Percentiles rank a stretch among this genome's conserved stretches.
These are phyloP conservation scores for Drosophila rufa DNA, from an alignment of 1,140 invertebrate species.

Conservation along the genomic window DNA sequence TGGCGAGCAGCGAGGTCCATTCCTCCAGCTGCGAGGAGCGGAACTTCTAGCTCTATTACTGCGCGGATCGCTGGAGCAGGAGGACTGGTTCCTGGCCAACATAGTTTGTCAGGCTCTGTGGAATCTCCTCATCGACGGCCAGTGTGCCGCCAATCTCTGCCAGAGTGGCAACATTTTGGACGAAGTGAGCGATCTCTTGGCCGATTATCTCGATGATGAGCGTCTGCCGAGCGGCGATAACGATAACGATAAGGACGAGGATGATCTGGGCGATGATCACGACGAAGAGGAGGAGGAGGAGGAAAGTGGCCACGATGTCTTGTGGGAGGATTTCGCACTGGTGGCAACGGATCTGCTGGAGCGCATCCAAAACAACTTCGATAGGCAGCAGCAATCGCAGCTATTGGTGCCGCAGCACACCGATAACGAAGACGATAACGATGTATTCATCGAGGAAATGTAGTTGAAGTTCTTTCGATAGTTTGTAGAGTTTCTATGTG, in stretches of 20 bases:
- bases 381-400: conserved; percentile 52
- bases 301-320: conserved; percentile 57
- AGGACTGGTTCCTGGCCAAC: conserved; percentile 83
- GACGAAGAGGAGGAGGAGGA: not conserved
- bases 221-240: conserved; percentile 78
- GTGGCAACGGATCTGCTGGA: conserved; percentile 88
- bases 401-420: not conserved
- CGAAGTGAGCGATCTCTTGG: conserved; percentile 86
- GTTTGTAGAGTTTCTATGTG: conserved; percentile 33
- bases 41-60: conserved; percentile 67
- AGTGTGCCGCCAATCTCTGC: conserved; percentile 85
- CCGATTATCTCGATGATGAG: conserved; percentile 87
- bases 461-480: conserved; percentile 32
- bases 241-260: conserved; percentile 28
- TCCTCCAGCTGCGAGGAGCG: conserved; percentile 74
- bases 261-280: conserved; percentile 1
- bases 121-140: conserved; percentile 89
- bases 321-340: conserved; percentile 89
- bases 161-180: conserved; percentile 86
- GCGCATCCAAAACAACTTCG: conserved; percentile 79
- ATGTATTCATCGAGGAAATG: conserved; percentile 81
- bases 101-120: conserved; percentile 86
- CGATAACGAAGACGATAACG: conserved; percentile 63
- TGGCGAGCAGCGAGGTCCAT: conserved; percentile 75
- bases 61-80: conserved; percentile 70